Evolutionary conservation across 2,797 vertebrate genomes (phyloP).

Genomic region (Picus viridis): DNA sequence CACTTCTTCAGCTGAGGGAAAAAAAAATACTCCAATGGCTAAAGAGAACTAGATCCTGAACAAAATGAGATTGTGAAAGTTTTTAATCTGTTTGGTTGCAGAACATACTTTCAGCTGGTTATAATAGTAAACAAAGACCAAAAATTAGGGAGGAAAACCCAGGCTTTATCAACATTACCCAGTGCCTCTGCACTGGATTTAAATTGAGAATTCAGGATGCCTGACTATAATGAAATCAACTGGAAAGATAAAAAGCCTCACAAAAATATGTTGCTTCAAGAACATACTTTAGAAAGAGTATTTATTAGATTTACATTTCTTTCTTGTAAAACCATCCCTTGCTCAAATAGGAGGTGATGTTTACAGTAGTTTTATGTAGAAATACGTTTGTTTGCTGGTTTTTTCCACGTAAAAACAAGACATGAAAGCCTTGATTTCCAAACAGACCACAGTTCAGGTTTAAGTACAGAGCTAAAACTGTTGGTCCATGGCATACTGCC

Average conservation of each 20-base stretch:
- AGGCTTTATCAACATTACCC: background rate
- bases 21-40: background rate
- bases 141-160: rapidly evolving
- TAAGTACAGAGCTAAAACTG: background rate
- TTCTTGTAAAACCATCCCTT: background rate
- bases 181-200: background rate
- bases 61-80: background rate
- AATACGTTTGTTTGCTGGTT: background rate
- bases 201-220: background rate
- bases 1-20: background rate
- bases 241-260: background rate
- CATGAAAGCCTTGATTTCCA: background rate
- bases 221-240: background rate
- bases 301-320: no score
- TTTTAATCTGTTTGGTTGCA: background rate
- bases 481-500: background rate
- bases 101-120: background rate
- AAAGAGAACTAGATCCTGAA: background rate
- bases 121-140: background rate
- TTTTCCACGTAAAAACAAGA: background rate
- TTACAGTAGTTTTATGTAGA: background rate
- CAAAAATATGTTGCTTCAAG: background rate
- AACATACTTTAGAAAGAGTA: background rate
- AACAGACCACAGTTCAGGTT: background rate
- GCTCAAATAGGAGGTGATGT: background rate